Conservation (phyloP, 92 coral and sea anemone genomes). For the Bergia puertoricense region DNA sequence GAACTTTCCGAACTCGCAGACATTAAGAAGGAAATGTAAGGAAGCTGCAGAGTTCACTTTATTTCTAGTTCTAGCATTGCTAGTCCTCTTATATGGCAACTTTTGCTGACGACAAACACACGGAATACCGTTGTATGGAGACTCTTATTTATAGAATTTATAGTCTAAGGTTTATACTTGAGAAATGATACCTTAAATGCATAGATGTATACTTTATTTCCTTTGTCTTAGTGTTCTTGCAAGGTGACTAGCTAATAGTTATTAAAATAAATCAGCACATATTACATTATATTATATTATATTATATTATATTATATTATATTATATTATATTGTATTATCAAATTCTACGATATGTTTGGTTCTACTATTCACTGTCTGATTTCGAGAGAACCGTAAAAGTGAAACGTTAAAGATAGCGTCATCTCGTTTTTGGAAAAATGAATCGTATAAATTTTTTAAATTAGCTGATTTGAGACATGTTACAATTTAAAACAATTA, state of each 20-base stretch:
- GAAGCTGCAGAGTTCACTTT: background rate
- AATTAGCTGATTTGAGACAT: background rate
- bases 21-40: constrained; percentile 65
- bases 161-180: background rate
- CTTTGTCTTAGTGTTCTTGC: background rate
- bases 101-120: background rate
- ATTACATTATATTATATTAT: too few relatives aligned
- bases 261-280: background rate
- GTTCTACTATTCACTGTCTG: too few relatives aligned
- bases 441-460: too few relatives aligned
- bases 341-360: background rate
- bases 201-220: too few relatives aligned
- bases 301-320: too few relatives aligned
- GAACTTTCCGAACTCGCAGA: constrained; percentile 50
- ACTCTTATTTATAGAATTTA: background rate
- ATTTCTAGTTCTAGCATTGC: too few relatives aligned
- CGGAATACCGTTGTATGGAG: background rate
- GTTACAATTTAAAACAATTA: too few relatives aligned
- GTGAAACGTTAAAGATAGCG: background rate
- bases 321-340: too few relatives aligned
- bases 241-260: background rate
- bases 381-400: background rate
- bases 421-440: too few relatives aligned
- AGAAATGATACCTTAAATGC: background rate
- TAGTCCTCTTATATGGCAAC: background rate